Evolutionary conservation across 2,113 vertebrate genomes (phyloP), one percentile per base, ranked within the genome.

Genomic region (Notothenia coriiceps): DNA sequence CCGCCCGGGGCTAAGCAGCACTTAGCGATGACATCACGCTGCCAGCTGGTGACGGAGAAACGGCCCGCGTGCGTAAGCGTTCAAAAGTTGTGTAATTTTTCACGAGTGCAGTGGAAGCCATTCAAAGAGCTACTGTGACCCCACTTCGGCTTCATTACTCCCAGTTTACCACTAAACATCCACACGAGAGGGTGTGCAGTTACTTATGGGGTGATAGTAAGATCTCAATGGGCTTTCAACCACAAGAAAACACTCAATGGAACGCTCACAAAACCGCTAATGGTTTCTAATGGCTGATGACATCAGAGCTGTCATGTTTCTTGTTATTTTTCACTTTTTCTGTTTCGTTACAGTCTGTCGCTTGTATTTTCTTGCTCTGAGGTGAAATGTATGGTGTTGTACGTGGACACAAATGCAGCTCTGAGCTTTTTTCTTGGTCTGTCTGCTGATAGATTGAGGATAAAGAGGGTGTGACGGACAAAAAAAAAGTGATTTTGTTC

Each of bases 221-320:
- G 81, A 91, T 88, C 89, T 86, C 84, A 85, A 75, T 83, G 72
- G 77, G 85, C 69, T 88, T 85, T 78, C 67, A 74, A 76, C 73
- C 82, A 17, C 84, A 76, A 43, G 56, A 82, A 77, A 67, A 84
- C 79, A 66, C 70, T 83, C 73, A 81, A 62, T 86, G 85, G 90
- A 92, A 90, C 89, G 86, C 74, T 91, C 68, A 0, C 35, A 81
- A 88, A 92, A 88, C 88, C 89, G 87, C 89, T 80, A 89, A 89
- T 83, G 75, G 72, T 59, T 59, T 86, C 15, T 69, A 86, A 88
- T 82, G 85, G 82, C 40, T 51, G 80, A 86, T 91, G 89, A 92
- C 85, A 82, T 92, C 90, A 93, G 51, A 79, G 75, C 66, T 82
- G 88, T 86, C 84, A 80, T 82, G 83, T 79, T 85, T 78, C 79